Evolutionary conservation across 2,888 invertebrate species (phyloP).

Genomic region (Falcaria lacertinaria): DNA sequence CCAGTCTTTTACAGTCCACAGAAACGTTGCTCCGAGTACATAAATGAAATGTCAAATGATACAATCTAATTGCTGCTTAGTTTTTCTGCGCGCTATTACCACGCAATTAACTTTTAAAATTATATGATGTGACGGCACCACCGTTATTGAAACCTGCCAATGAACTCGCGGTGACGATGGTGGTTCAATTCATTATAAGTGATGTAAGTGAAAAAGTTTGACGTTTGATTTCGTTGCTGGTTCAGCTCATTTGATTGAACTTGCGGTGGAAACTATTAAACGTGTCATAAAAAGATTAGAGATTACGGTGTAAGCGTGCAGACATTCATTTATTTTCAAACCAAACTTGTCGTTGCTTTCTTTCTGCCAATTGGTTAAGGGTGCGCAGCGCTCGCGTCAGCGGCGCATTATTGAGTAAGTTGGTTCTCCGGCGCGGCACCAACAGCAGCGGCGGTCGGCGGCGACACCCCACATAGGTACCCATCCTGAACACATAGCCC

Average conservation of each 20-base stretch:
- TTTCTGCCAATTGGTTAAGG: no score
- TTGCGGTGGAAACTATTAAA: neutral
- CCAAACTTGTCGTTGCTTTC: no score
- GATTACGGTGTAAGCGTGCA: no score
- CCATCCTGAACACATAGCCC: no score
- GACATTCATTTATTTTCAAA: no score
- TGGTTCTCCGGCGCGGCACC: no score
- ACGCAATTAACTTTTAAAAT: slow-evolving; percentile 4
- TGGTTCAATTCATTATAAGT: neutral
- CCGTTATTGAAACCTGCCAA: slow-evolving; percentile 5
- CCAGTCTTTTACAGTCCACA: slow-evolving; percentile 1
- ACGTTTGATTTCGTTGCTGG: neutral
- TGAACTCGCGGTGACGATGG: slow-evolving; percentile 3
- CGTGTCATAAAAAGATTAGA: neutral
- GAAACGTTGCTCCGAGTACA: slow-evolving; percentile 16
- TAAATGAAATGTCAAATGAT: slow-evolving; percentile 40
- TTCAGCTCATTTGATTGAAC: neutral
- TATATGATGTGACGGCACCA: neutral
- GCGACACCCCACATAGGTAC: no score
- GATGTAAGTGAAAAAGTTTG: neutral
- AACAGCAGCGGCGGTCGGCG: no score
- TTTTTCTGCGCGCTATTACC: slow-evolving; percentile 19
- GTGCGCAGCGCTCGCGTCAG: no score
- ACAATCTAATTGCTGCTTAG: slow-evolving; percentile 28
- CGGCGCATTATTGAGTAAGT: no score